Evolutionary conservation across 37 sponge, comb jelly and placozoan species (phyloP), one percentile per base, ranked within the genome.

Genomic region (Haliclona indistincta): DNA sequence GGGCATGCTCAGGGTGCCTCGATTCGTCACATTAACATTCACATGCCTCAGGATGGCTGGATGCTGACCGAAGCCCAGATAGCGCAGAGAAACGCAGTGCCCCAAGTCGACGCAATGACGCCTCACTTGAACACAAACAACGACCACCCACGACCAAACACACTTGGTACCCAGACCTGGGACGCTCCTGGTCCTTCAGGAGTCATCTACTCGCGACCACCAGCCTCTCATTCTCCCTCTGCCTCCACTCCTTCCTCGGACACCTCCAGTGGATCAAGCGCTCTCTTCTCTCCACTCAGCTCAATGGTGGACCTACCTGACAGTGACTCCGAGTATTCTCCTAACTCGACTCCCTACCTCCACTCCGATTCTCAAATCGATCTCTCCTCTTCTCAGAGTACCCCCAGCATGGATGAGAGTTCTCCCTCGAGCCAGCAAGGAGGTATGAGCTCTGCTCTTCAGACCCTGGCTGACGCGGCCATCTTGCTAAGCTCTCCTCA

Each of bases 391-490:
- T 25, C 6, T 20, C 7, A 20, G 6, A n/a, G 60, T 25, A 58
- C 60, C 28, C 60, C 60, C n/a, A 25, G 26, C 60, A 25, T 6
- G 11, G 25, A n/a, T 25, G 60, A 58, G 26, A 6, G n/a, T 20
- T 11, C 26, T 20, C 22, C 28, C 26, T n/a, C 22, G n/a, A n/a
- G 23, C 28, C 13, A 20, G 7, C 13, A 20, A n/a, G n/a, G 25
- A 8, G 60, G 26, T 25, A 20, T n/a, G 6, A n/a, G 23, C 7
- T 58, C 60, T 7, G 60, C 60, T 58, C 60, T 58, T 20, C 60
- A 58, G 60, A 58, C 60, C 11, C 25, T 58, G 7, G 60, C 60
- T 58, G 60, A 58, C n/a, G 60, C 60, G n/a, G 60, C 60, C n/a
- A 26, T 20, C 6, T 20, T 25, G 22, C n/a, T 58, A 20, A 58